Percentiles rank a stretch among this genome's conserved stretches.
phyloP scores from a whole-genome alignment of 1,140 invertebrate species.

The Metopolophium dirhodum region DNA sequence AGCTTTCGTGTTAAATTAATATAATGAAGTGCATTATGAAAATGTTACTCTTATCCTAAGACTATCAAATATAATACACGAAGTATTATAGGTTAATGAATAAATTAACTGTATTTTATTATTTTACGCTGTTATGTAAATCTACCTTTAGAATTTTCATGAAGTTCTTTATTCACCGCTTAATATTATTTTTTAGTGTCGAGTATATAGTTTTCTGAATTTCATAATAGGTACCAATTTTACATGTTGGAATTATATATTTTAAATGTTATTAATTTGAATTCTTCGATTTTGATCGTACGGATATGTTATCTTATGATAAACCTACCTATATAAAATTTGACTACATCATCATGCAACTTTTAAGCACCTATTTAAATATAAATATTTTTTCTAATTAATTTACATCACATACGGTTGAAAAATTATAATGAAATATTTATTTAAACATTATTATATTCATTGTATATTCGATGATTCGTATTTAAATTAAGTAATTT shows the following conservation, averaged over 20 bases:
- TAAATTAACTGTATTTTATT: slow-evolving; percentile 37
- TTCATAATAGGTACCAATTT: not conserved
- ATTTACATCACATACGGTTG: not conserved
- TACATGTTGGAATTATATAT: not conserved
- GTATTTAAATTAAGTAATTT: not conserved
- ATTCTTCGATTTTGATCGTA: not conserved
- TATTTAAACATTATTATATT: not conserved
- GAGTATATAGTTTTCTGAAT: not conserved
- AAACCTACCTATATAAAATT: too few relatives aligned
- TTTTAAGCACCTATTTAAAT: not conserved
- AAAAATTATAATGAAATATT: not conserved
- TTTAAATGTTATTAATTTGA: not conserved
- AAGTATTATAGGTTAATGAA: not conserved
- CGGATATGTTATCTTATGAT: not conserved
- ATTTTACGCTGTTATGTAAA: slow-evolving; percentile 40
- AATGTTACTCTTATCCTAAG: not conserved
- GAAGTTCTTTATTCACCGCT: slow-evolving; percentile 19
- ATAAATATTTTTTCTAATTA: not conserved
- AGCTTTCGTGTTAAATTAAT: not conserved
- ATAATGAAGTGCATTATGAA: not conserved
- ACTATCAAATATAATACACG: slow-evolving; percentile 5
- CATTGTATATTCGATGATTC: not conserved
- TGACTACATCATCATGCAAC: not conserved
- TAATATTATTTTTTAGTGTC: not conserved
- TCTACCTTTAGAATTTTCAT: slow-evolving; percentile 20